phyloP scores from a whole-genome alignment of 2,888 invertebrate genomes.

The Agelastica alni region DNA sequence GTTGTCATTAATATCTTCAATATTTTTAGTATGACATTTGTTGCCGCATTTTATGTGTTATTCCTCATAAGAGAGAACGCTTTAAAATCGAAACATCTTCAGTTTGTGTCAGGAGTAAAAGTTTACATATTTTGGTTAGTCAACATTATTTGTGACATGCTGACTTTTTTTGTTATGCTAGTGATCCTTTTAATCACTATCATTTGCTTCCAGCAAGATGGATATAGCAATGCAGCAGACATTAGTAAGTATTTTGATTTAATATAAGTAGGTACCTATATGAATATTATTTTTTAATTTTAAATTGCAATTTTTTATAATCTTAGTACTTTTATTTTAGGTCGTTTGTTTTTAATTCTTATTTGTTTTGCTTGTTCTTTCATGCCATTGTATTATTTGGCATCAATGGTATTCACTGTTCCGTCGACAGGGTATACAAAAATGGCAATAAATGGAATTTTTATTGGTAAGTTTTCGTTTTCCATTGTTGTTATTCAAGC shows the following conservation, averaged over 20 bases:
- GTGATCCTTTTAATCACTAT: slow-evolving; percentile 65
- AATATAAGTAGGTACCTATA: too few species aligned
- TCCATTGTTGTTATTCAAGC: too few species aligned
- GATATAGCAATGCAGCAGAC: slow-evolving; percentile 60
- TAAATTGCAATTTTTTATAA: too few species aligned
- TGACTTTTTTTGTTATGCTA: slow-evolving; percentile 65
- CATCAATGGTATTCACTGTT: slow-evolving; percentile 70
- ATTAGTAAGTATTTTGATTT: slow-evolving; percentile 60
- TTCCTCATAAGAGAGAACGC: slow-evolving; percentile 70
- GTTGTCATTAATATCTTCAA: too few species aligned
- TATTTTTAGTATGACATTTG: slow-evolving; percentile 66
- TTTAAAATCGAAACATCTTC: slow-evolving; percentile 70
- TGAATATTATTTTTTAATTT: too few species aligned
- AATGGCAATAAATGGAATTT: slow-evolving; percentile 71
- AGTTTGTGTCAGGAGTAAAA: slow-evolving; percentile 72
- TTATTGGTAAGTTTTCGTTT: slow-evolving; percentile 64
- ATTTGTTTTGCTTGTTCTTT: slow-evolving; percentile 63
- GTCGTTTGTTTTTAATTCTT: neutral
- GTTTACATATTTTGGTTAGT: slow-evolving; percentile 71
- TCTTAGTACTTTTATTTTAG: slow-evolving; percentile 37
- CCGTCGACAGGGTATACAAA: slow-evolving; percentile 78
- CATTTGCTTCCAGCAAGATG: slow-evolving; percentile 67
- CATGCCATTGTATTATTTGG: slow-evolving; percentile 73
- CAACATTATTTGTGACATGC: slow-evolving; percentile 69
- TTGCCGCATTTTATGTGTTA: slow-evolving; percentile 66